Evolutionary conservation across 2,113 vertebrate species (phyloP).

Genomic region (Bostrychus sinensis): DNA sequence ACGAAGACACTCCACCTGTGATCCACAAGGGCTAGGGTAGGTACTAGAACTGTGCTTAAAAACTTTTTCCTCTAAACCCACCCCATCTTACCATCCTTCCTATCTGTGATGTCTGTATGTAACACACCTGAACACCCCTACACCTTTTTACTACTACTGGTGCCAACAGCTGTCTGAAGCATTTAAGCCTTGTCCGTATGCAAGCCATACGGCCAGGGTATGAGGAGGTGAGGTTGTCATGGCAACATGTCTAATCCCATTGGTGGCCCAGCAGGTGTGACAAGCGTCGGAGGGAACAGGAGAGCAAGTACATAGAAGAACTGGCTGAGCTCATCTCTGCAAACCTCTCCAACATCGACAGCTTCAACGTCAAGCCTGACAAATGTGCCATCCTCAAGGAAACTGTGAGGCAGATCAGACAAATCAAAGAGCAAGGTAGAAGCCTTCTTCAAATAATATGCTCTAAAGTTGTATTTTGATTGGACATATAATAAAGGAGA

Average conservation of each 20-base stretch:
- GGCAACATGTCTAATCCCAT: slow-evolving; percentile 67
- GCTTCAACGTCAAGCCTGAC: slow-evolving; percentile 99
- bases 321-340: slow-evolving; percentile 98
- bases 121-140: background rate
- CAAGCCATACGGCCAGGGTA: slow-evolving; percentile 35
- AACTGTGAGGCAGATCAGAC: slow-evolving; percentile 97
- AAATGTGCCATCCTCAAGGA: slow-evolving; percentile 99
- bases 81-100: background rate
- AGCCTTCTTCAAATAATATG: slow-evolving; percentile 7
- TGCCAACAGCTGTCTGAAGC: slow-evolving; percentile 15
- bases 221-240: slow-evolving; percentile 61
- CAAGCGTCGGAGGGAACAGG: slow-evolving; percentile 96
- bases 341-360: slow-evolving; percentile 98
- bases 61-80: background rate
- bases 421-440: slow-evolving; percentile 98
- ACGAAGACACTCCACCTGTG: slow-evolving; percentile 91
- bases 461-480: slow-evolving; percentile 10
- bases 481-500: slow-evolving; percentile 15
- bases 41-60: slow-evolving; percentile 27
- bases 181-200: slow-evolving; percentile 19
- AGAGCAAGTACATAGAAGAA: slow-evolving; percentile 98
- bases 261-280: slow-evolving; percentile 83
- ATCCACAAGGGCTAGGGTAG: slow-evolving; percentile 88
- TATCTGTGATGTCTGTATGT: background rate
- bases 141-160: background rate